A percentile compares a stretch with the other conserved stretches of the same genome.
These are phyloP conservation scores for Latrodectus geometricus DNA, from an alignment of 1,140 invertebrate genomes.

Conservation along the genomic window DNA sequence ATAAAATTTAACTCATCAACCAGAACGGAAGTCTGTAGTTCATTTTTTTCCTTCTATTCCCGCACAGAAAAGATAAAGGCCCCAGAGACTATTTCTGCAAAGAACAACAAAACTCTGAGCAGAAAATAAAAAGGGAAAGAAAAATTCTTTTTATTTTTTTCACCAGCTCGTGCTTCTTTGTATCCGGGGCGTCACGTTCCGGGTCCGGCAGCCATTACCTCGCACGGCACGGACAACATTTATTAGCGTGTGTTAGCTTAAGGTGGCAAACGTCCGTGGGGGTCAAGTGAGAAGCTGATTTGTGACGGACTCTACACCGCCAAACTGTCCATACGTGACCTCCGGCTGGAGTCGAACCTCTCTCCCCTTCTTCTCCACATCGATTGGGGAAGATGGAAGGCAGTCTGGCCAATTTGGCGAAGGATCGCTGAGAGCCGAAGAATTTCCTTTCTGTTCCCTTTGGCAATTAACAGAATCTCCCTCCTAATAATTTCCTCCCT, in stretches of 20 bases:
- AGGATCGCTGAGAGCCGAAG: neutral
- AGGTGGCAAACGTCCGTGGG: conserved; percentile 51
- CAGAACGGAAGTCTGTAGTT: conserved; percentile 6
- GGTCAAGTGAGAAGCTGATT: conserved; percentile 55
- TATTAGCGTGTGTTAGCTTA: conserved; percentile 60
- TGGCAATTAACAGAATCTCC: too few relatives aligned
- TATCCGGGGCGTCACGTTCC: conserved; percentile 19
- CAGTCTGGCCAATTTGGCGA: conserved; percentile 23
- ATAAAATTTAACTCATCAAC: conserved; percentile 58
- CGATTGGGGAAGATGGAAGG: conserved; percentile 24
- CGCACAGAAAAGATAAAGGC: neutral
- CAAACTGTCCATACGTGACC: conserved; percentile 58
- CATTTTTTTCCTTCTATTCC: neutral
- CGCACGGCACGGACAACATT: conserved; percentile 55
- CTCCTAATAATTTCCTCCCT: too few relatives aligned
- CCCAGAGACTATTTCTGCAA: conserved; percentile 13
- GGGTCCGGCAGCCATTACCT: conserved; percentile 37
- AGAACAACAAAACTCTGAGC: conserved; percentile 15
- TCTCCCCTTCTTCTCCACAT: conserved; percentile 14
- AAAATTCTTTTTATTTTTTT: neutral
- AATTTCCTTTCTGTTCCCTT: neutral
- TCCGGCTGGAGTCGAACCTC: neutral
- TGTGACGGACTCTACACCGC: conserved; percentile 35
- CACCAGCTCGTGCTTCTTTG: neutral
- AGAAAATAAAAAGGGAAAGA: conserved; percentile 6